phyloP scores from a whole-genome alignment of 1,140 invertebrate species.

The Sitophilus oryzae region DNA sequence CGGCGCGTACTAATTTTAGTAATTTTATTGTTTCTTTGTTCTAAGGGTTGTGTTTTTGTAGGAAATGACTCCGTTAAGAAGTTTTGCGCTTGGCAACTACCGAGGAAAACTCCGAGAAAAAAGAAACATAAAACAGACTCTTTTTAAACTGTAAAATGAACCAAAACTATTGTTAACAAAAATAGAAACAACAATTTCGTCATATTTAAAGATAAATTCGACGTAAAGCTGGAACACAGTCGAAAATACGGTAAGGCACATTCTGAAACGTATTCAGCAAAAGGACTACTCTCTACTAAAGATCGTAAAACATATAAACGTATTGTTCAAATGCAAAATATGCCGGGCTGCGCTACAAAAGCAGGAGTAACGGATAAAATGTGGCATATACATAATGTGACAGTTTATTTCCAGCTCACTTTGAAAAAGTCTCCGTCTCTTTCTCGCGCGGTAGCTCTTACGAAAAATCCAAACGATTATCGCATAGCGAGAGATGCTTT shows the following conservation, averaged over 20 bases:
- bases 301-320: constrained; percentile 33
- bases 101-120: no score
- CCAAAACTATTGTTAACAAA: background rate
- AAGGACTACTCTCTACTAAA: constrained; percentile 29
- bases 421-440: background rate
- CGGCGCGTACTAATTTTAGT: background rate
- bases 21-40: background rate
- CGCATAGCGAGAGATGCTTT: no score
- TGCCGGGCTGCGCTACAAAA: constrained; percentile 13
- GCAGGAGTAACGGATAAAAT: constrained; percentile 2
- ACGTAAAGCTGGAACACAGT: constrained; percentile 19
- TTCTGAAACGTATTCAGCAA: constrained; percentile 26
- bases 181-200: no score
- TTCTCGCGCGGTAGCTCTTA: background rate
- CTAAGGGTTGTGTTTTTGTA: background rate
- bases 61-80: background rate
- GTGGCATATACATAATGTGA: constrained; percentile 4
- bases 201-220: background rate
- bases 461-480: no score
- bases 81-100: no score
- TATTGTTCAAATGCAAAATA: constrained; percentile 30
- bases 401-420: constrained; percentile 4
- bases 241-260: constrained; percentile 27
- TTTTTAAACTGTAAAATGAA: no score
- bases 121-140: no score